Conservation (phyloP, 2,888 invertebrate genomes). For the Dascillus cervinus region DNA sequence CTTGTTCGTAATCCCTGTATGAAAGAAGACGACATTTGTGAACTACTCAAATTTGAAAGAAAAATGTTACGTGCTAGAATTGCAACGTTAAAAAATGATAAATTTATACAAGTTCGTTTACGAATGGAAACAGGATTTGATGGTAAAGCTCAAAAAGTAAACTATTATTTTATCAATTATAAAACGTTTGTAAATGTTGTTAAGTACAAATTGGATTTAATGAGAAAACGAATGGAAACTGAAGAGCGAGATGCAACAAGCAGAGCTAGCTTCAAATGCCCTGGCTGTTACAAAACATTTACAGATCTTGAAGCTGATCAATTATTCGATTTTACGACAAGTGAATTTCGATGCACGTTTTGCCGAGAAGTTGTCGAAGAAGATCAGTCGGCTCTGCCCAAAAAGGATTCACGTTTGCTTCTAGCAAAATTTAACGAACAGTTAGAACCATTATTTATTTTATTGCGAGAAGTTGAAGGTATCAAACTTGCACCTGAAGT, state of each 20-base stretch:
- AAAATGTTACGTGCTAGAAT: constrained; percentile 88
- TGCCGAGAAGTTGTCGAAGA: constrained; percentile 88
- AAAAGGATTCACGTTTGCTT: constrained; percentile 84
- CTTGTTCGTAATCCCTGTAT: constrained; percentile 91
- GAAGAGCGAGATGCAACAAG: constrained; percentile 93
- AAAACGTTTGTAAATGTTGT: constrained; percentile 96
- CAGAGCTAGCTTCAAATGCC: constrained; percentile 91
- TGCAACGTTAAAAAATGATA: constrained; percentile 79
- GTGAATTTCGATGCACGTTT: constrained; percentile 84
- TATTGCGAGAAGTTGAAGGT: constrained; percentile 86
- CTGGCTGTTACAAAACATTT: constrained; percentile 84
- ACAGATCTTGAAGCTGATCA: constrained; percentile 94
- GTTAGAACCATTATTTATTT: constrained; percentile 82
- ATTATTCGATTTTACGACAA: constrained; percentile 74
- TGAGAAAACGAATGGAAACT: constrained; percentile 91
- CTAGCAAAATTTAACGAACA: constrained; percentile 93
- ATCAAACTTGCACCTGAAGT: constrained; percentile 89
- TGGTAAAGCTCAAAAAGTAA: constrained; percentile 91
- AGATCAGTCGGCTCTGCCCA: constrained; percentile 86
- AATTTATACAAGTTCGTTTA: constrained; percentile 85
- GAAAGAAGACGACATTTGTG: constrained; percentile 87
- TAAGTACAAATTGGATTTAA: constrained; percentile 93
- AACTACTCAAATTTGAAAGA: constrained; percentile 85
- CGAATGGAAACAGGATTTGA: constrained; percentile 94
- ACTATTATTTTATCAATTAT: constrained; percentile 96